Conservation (phyloP, 2,113 vertebrate species). For the Poeciliopsis turrubarensis region DNA sequence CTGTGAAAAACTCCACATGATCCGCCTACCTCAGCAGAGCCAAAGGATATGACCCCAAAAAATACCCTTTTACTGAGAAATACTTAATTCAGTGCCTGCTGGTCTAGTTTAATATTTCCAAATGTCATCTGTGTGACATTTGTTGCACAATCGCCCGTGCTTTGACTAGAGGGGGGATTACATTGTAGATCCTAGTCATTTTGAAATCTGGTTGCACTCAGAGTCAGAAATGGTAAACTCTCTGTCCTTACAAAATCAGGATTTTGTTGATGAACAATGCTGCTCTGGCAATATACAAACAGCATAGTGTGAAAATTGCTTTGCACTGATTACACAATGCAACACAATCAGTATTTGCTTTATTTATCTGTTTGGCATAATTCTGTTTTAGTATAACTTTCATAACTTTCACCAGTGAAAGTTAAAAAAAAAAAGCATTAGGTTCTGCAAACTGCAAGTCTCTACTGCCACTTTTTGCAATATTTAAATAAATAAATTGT, state of each 20-base stretch:
- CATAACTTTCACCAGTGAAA: conserved; percentile 1
- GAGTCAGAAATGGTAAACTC: conserved; percentile 47
- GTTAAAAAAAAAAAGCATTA: not conserved
- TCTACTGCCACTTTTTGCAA: no score
- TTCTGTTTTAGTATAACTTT: conserved; percentile 11
- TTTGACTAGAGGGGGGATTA: conserved; percentile 52
- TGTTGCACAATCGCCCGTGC: conserved; percentile 55
- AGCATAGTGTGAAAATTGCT: conserved; percentile 16
- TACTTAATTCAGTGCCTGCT: conserved; percentile 22
- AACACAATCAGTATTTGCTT: conserved; percentile 15
- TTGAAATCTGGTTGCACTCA: conserved; percentile 53
- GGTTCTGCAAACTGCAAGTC: not conserved
- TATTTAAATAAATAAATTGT: no score
- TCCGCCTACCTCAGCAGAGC: conserved; percentile 33
- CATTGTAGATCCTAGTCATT: conserved; percentile 41
- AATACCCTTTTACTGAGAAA: not conserved
- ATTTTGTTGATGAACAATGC: conserved; percentile 54
- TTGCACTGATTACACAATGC: conserved; percentile 7
- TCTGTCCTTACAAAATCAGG: conserved; percentile 30
- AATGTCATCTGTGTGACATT: conserved; percentile 65
- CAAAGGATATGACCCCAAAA: conserved; percentile 24
- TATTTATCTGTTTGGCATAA: conserved; percentile 13
- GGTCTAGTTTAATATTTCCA: conserved; percentile 53
- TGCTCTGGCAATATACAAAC: conserved; percentile 29
- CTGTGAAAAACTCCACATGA: conserved; percentile 13